A percentile compares a stretch with the other conserved stretches of the same genome.
Conservation (phyloP, 2,113 vertebrate species). For the Pelecanoides urinatrix region DNA sequence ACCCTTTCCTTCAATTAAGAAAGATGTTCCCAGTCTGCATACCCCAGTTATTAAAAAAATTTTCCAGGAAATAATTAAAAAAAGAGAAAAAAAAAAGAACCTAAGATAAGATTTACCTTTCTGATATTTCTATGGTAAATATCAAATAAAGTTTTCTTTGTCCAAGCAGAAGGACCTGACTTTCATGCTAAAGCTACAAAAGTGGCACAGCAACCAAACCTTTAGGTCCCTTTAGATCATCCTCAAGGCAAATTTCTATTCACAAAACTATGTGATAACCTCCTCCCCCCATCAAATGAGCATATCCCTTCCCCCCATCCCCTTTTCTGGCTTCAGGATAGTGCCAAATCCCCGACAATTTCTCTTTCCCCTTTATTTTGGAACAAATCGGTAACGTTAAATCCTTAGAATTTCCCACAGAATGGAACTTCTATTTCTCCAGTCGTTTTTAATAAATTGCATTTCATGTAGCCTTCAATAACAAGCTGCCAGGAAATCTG, state of each 20-base stretch:
- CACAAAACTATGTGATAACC: background rate
- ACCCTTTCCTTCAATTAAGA: conserved; percentile 45
- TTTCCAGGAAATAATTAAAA: background rate
- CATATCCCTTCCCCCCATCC: background rate
- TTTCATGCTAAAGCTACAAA: background rate
- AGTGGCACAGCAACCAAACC: background rate
- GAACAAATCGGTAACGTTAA: conserved; percentile 27
- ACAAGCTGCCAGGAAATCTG: conserved; percentile 5
- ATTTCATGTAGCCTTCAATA: conserved; percentile 17
- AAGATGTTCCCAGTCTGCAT: conserved; percentile 35
- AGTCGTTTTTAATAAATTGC: conserved; percentile 36
- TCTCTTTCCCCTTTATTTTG: conserved; percentile 35
- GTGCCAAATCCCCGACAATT: background rate
- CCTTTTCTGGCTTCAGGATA: background rate
- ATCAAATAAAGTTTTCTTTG: background rate
- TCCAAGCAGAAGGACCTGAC: background rate
- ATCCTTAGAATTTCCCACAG: conserved; percentile 35
- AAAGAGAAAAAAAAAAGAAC: background rate
- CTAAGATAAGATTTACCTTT: background rate
- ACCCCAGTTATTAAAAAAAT: background rate
- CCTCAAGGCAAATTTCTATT: background rate
- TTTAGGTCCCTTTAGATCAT: background rate
- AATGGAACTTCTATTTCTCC: conserved; percentile 22
- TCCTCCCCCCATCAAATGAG: background rate
- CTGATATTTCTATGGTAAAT: background rate